Conservation (phyloP, 2,888 invertebrate species). For the Masnerella sp. region DNA sequence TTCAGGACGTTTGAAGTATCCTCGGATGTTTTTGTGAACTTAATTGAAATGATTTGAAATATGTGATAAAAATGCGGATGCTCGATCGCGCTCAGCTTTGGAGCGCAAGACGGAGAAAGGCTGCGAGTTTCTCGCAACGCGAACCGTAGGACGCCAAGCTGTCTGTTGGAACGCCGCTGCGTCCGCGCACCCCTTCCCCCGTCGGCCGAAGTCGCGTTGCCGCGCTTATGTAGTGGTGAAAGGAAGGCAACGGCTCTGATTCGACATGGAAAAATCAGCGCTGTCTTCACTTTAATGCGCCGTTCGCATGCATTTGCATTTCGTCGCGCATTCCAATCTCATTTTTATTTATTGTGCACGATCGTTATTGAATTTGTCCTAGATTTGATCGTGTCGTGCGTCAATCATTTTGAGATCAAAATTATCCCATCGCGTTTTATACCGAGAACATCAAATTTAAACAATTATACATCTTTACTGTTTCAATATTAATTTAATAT, state of each 20-base stretch:
- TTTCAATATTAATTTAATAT: neutral
- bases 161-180: constrained; percentile 74
- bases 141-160: constrained; percentile 77
- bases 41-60: too few relatives aligned
- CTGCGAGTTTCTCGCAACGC: constrained; percentile 65
- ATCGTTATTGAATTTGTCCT: constrained; percentile 42
- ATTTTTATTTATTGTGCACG: constrained; percentile 40
- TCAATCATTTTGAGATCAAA: constrained; percentile 23
- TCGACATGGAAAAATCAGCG: constrained; percentile 52
- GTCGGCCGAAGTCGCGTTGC: constrained; percentile 39
- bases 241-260: constrained; percentile 56
- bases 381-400: constrained; percentile 29
- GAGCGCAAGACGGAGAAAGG: constrained; percentile 62
- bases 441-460: too few relatives aligned
- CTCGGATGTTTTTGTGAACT: too few relatives aligned
- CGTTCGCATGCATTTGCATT: constrained; percentile 51
- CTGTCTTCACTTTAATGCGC: constrained; percentile 46
- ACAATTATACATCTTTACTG: neutral
- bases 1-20: too few relatives aligned
- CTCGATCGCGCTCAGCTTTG: constrained; percentile 47
- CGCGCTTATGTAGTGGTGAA: constrained; percentile 48
- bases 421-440: too few relatives aligned
- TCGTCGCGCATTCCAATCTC: constrained; percentile 49
- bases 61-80: too few relatives aligned
- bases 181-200: constrained; percentile 60